Base-by-base conservation (phyloP, 2,888 invertebrate genomes). In the Cremastobaeus sp. region DNA sequence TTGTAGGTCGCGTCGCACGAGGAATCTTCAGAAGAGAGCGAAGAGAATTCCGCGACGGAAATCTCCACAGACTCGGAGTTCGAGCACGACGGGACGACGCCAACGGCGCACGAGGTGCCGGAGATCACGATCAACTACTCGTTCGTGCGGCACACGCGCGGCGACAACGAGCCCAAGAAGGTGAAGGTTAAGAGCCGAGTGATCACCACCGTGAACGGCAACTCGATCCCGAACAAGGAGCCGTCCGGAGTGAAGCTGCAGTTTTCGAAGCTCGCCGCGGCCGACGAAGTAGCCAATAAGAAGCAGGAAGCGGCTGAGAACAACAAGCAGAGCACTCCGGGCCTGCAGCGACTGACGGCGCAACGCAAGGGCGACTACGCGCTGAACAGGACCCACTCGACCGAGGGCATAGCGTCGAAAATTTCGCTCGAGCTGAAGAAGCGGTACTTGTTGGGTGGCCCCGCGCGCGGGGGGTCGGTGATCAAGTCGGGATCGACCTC, bases 11-110 rank as follows among this genome's bases (percentile, higher is more conserved):
- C 91, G 78, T 91, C 92, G 69, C 92, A 92, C 80, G 76, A 77
- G 6, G 76, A 76, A 11, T 72, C 62, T 3, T 39, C 74, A 3
- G 89, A 89, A 74, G 92, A 92, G 77, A 92, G 93, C 78, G 91
- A 92, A 78, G 92, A 93, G 76, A 96, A 96, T 81, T 96, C 95
- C 4, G 96, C 95, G 1, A 96, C 96, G 0, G 96, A 96, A 89
- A 96, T 96, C 80, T 96, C 96, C 45, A 96, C 96, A 0, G 96
- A 96, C 89, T 96, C 96, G 18, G 96, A 96, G 89, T 96, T 96
- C 84, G 96, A 95, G 77, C 93, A 95, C 76, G 95, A 96, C 83
- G 93, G 93, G 57, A 88, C 89, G 35, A 91, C 91, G 0, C 93
- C 93, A 15, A 92, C 92, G 0, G 91, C 93, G 54, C 89, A 89